Base-by-base conservation (phyloP, 2,113 vertebrate species). In the Brevimyrus niger region DNA sequence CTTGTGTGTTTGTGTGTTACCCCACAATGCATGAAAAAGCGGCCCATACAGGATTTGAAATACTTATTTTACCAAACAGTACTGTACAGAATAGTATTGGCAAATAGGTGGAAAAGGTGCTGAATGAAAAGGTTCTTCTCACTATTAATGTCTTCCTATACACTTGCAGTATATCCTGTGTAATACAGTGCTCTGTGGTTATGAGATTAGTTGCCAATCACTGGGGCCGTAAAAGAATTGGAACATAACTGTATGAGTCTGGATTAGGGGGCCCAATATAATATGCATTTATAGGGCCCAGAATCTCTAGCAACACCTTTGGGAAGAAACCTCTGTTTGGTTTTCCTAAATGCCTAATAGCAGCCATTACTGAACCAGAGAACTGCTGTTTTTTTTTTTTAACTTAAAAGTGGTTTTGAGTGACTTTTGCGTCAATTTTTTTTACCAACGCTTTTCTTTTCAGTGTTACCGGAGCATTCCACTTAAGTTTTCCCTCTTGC, bases 401-500 rank as follows among this genome's bases (percentile, higher is more conserved):
- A 46, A 55, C 47, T 84, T n/a, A 46, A 84, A 84, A 84, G 86
- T 47, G 80, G 87, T 90, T 87, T 65, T 89, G 4, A 42, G 35
- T 80, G 73, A 80, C 15, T 35, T 80, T 80, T 80, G 8, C 4
- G 17, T 87, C 89, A 88, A 21, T 73, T 91, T 90, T 90, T 47
- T 84, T 23, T 47, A 84, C 42, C 19, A 9, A 47, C 4, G 9
- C 17, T 84, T 23, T 47, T 84, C n/a, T 84, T 38, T 23, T 84
- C 44, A 23, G 82, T 84, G 19, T 47, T 84, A 84, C 23, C 3
- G 23, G 21, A 47, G 10, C 53, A 61, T 27, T 61, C 19, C 51
- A 87, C 23, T 87, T 87, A 61, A 38, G 35, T 87, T 87, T 38
- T 87, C 8, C 19, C 35, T 55, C 51, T 35, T 21, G 35, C 50